phyloP scores from a whole-genome alignment of 2,888 invertebrate species.

The Cantharis lateralis region DNA sequence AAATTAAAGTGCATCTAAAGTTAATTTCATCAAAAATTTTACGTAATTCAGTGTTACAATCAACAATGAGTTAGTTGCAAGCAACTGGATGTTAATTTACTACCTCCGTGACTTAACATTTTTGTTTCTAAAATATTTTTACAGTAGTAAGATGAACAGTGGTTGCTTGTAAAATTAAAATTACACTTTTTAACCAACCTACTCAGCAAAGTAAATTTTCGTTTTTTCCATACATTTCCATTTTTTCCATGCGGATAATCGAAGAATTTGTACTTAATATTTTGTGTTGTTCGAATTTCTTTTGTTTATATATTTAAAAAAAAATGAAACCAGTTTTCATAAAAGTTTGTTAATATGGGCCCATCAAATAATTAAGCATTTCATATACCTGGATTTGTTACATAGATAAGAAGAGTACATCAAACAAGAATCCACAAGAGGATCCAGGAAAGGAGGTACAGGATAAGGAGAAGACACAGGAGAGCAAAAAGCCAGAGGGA shows the following conservation, averaged over 20 bases:
- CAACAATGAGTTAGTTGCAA: background rate
- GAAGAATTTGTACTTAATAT: background rate
- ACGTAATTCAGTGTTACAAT: background rate
- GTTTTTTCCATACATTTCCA: background rate
- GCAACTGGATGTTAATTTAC: background rate
- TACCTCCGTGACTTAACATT: background rate
- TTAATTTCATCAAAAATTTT: background rate
- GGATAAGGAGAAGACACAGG: conserved; percentile 17
- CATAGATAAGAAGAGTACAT: conserved; percentile 43
- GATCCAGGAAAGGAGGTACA: conserved; percentile 26
- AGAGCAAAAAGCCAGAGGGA: conserved; percentile 33
- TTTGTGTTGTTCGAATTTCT: background rate
- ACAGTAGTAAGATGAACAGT: background rate
- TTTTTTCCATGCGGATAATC: background rate
- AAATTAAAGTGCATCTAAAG: background rate
- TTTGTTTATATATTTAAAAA: conserved; percentile 14
- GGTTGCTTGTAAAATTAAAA: background rate
- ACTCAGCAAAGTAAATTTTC: background rate
- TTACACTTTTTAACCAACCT: background rate
- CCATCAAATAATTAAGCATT: conserved; percentile 36
- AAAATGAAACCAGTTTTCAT: conserved; percentile 16
- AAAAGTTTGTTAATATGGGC: conserved; percentile 35
- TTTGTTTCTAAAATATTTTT: background rate
- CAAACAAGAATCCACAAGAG: conserved; percentile 36
- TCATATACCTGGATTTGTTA: conserved; percentile 42